Percentiles rank a stretch among this genome's conserved stretches.
Conservation (phyloP, 2,113 vertebrate species). For the Pogonocichla stellata region DNA sequence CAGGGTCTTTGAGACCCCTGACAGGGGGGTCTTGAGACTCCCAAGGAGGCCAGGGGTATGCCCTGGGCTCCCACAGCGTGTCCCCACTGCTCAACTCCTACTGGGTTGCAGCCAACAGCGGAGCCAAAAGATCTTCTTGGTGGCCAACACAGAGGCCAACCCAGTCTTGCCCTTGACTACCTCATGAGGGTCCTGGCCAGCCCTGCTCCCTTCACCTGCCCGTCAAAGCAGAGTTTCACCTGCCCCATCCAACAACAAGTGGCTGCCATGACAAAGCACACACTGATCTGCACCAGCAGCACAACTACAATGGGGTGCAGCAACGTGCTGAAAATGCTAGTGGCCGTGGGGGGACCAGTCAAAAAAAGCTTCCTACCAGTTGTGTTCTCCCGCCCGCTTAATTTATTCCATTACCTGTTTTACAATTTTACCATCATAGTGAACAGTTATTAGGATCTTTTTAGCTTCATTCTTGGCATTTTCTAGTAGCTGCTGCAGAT, state of each 20-base stretch:
- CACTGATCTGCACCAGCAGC: slow-evolving; percentile 5
- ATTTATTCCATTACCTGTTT: no score
- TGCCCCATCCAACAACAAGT: slow-evolving; percentile 49
- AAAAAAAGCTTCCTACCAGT: no score
- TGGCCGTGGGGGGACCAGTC: no score
- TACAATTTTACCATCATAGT: no score
- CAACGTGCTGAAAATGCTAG: not conserved
- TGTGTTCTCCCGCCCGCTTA: no score
- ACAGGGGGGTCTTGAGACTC: no score
- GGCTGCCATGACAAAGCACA: slow-evolving; percentile 27
- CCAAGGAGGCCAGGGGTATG: no score
- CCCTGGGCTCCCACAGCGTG: no score
- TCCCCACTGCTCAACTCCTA: slow-evolving; percentile 61
- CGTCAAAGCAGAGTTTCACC: slow-evolving; percentile 8
- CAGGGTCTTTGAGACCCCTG: no score
- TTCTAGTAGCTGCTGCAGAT: no score
- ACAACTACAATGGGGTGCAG: slow-evolving; percentile 40
- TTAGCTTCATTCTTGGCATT: no score
- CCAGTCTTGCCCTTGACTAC: slow-evolving; percentile 68
- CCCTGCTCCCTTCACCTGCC: not conserved
- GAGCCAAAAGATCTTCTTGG: slow-evolving; percentile 54
- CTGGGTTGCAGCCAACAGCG: slow-evolving; percentile 66
- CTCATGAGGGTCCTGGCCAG: slow-evolving; percentile 21
- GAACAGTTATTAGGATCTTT: no score
- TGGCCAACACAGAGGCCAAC: slow-evolving; percentile 68